Percentiles rank a stretch among this genome's conserved stretches.
Evolutionary conservation across 1,140 invertebrate species (phyloP).

Genomic region (Conus ventricosus): DNA sequence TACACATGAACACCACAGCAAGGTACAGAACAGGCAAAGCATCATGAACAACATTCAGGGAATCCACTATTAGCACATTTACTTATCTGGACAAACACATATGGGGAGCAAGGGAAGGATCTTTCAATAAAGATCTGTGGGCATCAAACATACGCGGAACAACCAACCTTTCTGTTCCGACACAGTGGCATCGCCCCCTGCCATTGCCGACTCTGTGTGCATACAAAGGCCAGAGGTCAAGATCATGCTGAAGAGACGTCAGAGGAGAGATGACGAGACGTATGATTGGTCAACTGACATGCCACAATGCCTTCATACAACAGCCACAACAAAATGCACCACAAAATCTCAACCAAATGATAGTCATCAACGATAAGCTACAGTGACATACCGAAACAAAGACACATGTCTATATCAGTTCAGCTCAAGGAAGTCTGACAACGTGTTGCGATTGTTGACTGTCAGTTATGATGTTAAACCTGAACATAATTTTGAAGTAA

Average conservation of each 20-base stretch:
- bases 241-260: slow-evolving; percentile 30
- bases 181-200: slow-evolving; percentile 32
- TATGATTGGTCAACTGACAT: neutral
- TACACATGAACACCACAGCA: too few species aligned
- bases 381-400: too few species aligned
- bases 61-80: neutral
- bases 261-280: slow-evolving; percentile 14
- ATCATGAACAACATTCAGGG: neutral
- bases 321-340: slow-evolving; percentile 25
- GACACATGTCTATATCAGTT: too few species aligned
- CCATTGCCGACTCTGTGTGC: slow-evolving; percentile 31
- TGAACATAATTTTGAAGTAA: neutral
- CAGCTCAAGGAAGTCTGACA: too few species aligned
- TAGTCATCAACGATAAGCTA: too few species aligned
- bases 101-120: neutral
- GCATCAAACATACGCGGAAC: neutral
- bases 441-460: too few species aligned
- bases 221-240: slow-evolving; percentile 37
- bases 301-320: slow-evolving; percentile 15
- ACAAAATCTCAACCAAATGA: neutral
- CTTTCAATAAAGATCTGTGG: neutral
- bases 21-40: slow-evolving; percentile 2
- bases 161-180: slow-evolving; percentile 28
- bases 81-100: neutral
- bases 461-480: too few species aligned